Conservation (phyloP, 2,113 vertebrate genomes). For the Hiodon alosoides region DNA sequence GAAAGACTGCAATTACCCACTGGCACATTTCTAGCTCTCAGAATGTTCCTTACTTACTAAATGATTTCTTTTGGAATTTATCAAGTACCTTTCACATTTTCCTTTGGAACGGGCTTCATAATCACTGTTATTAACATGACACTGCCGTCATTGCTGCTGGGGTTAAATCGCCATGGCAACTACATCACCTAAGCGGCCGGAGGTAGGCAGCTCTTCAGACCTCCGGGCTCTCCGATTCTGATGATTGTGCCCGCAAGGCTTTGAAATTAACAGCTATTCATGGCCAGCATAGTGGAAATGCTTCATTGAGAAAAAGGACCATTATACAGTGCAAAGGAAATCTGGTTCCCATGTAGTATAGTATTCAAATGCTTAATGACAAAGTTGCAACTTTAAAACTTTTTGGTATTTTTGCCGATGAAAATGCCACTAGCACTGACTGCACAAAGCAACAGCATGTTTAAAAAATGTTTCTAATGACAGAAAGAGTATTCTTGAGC, state of each 20-base stretch:
- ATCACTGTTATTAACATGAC: conserved; percentile 65
- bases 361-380: too few species aligned
- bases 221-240: conserved; percentile 31
- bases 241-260: conserved; percentile 1
- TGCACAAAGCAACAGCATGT: too few species aligned
- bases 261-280: too few species aligned
- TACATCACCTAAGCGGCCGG: conserved; percentile 49
- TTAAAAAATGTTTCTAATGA: too few species aligned
- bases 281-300: too few species aligned
- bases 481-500: too few species aligned
- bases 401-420: too few species aligned
- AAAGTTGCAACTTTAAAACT: too few species aligned
- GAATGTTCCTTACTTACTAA: neutral
- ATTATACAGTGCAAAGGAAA: too few species aligned
- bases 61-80: conserved; percentile 17
- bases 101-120: conserved; percentile 49
- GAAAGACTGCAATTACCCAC: conserved; percentile 16
- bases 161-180: conserved; percentile 61
- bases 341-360: too few species aligned
- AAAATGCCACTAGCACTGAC: too few species aligned
- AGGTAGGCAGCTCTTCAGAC: conserved; percentile 47
- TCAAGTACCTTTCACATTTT: conserved; percentile 41
- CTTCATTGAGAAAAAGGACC: too few species aligned
- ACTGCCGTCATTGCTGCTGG: conserved; percentile 52
- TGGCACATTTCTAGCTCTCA: conserved; percentile 7